These are phyloP conservation scores for Cryptus armator DNA, from an alignment of 2,888 invertebrate genomes.

Conservation along the genomic window DNA sequence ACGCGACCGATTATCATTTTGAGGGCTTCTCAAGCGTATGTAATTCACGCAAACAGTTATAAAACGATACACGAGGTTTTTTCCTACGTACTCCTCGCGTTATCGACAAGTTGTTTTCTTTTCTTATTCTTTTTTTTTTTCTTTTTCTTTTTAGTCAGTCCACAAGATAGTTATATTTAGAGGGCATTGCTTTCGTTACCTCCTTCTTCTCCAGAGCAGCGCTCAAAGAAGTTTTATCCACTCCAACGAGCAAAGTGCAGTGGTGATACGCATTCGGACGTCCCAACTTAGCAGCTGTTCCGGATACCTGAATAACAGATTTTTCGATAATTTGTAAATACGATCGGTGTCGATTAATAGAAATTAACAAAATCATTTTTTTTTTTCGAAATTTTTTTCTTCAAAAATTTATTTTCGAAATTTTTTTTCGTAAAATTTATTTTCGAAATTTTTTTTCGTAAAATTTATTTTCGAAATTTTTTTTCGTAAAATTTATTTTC, in stretches of 20 bases:
- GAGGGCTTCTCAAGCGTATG: constrained; percentile 2
- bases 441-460: background rate
- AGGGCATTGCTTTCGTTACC: constrained; percentile 85
- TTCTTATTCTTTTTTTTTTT: constrained; percentile 6
- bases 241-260: constrained; percentile 96
- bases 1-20: constrained; percentile 24
- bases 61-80: background rate
- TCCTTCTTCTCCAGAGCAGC: constrained; percentile 91
- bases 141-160: constrained; percentile 21
- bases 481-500: no score
- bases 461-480: constrained; percentile 8
- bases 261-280: constrained; percentile 97
- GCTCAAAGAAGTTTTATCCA: constrained; percentile 91
- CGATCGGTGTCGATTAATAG: no score
- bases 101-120: constrained; percentile 13
- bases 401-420: background rate
- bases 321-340: no score
- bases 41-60: constrained; percentile 3
- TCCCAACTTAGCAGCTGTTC: constrained; percentile 97
- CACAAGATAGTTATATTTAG: constrained; percentile 13
- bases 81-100: background rate
- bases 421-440: background rate
- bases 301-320: constrained; percentile 91
- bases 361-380: no score
- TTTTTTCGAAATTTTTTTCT: no score